Conservation (phyloP, 1,140 invertebrate species). For the Neocloeon triangulifer region DNA sequence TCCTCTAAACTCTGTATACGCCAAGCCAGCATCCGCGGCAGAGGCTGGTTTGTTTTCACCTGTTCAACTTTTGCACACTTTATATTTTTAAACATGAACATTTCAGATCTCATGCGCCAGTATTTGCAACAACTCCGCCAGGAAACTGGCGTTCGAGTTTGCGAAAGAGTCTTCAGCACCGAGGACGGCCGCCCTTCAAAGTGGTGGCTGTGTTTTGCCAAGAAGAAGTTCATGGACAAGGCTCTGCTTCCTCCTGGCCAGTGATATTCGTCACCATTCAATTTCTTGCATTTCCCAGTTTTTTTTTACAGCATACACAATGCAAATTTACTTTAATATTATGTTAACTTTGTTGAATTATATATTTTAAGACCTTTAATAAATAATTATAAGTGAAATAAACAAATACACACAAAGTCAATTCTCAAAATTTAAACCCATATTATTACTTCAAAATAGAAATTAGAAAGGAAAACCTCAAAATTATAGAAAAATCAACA, state of each 20-base stretch:
- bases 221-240: conserved; percentile 99
- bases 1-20: conserved; percentile 93
- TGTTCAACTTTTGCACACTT: background rate
- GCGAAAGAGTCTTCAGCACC: conserved; percentile 75
- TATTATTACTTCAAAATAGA: too few species aligned
- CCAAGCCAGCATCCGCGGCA: conserved; percentile 49
- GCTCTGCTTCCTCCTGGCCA: conserved; percentile 67
- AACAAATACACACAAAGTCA: too few species aligned
- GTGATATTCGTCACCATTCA: too few species aligned
- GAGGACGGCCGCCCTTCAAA: conserved; percentile 90
- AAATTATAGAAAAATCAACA: too few species aligned
- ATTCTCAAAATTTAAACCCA: too few species aligned
- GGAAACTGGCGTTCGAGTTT: conserved; percentile 75
- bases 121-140: conserved; percentile 89
- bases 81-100: conserved; percentile 3
- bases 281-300: background rate
- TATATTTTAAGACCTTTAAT: too few species aligned
- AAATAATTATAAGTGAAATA: too few species aligned
- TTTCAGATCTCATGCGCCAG: conserved; percentile 68
- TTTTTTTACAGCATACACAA: too few species aligned
- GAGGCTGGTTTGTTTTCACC: conserved; percentile 48
- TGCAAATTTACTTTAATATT: too few species aligned
- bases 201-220: conserved; percentile 99
- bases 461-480: too few species aligned
- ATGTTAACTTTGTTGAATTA: too few species aligned